Base-by-base conservation (phyloP, 2,113 vertebrate species). In the Vimba vimba region DNA sequence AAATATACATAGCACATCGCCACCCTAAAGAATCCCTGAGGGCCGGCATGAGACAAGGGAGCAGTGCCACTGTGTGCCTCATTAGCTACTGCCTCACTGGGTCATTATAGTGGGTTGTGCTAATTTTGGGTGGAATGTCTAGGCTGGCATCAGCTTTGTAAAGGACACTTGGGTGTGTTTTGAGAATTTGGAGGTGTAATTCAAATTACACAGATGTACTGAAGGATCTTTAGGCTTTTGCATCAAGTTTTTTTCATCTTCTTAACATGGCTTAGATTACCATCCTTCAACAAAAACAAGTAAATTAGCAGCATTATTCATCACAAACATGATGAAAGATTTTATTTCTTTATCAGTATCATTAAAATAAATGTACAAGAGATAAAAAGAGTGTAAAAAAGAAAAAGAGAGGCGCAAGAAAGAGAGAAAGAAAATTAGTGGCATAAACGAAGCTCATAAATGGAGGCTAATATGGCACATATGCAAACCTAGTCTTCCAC, bases 401-500 rank as follows among this genome's bases (percentile, higher is more conserved):
- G 1, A 50, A 17, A 15, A 25, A 19, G 1, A 60, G 23, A 60
- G 23, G 13, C 2, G 43, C 3, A 21, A 69, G 25, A 47, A 8
- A 82, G 64, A 17, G 3, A 83, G 10, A 47, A 3, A 71, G 27
- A 52, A 25, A 55, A 83, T n/a, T 11, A 71, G 55, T 80, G 36
- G 59, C n/a, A 47, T 66, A 47, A 81, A 66, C 9, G n/a, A 80
- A 64, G 79, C n/a, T 8, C 50, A 69, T 83, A 71, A 83, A 83
- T 30, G 43, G 55, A 69, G 81, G 81, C 66, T 79, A 52, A 85
- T 82, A 79, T 33, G 50, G 62, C 39, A 82, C 52, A 15, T n/a
- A 79, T 50, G 45, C 25, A 76, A 59, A 62, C 73, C 84, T 80
- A 86, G 90, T 87, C 89, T 91, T 91, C 86, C 89, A 89, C 90